Evolutionary conservation across 2,797 vertebrate genomes (phyloP), one percentile per base, ranked within the genome.

Genomic region (Anguilla marmorata): DNA sequence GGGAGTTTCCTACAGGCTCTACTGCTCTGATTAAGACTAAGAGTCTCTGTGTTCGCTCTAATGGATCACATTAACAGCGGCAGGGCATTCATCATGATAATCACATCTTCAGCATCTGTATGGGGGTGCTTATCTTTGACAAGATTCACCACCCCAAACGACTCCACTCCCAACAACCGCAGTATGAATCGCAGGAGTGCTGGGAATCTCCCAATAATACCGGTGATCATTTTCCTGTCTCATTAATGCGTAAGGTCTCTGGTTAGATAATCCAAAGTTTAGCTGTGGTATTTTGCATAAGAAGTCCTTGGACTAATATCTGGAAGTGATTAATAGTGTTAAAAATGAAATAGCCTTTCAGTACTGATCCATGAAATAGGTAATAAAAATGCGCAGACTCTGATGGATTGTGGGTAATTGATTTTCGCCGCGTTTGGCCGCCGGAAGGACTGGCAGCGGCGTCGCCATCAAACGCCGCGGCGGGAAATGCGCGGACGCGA

Each of bases 381-480:
- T 41, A 52, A 56, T 85, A 56, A 37, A 74, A 58, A 45, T 72
- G 30, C 24, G 33, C 48, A 54, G 83, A 27, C 72, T 33, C 33
- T 69, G 54, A 30, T 60, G 79, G n/a, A 27, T 87, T 84, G 74
- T 80, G 72, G 87, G 72, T 48, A 86, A 88, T 88, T 37, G 84
- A 63, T 86, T 86, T 82, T 30, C 41, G 48, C 66, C 2, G 30
- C 30, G 19, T 63, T 45, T 45, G 41, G 41, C 6, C 2, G 41
- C 54, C 48, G 37, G 21, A 8, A 33, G 30, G 16, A 54, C 63
- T 45, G 2, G 54, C 11, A 24, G 41, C 48, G 16, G 60, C n/a
- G 66, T 54, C 4, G 30, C 80, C n/a, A 2, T 84, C 79, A 56
- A 41, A 27, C 27, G 33, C n/a, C 41, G 16, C 54, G 52, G 72